Percentiles rank a stretch among this genome's conserved stretches.
Evolutionary conservation across 2,888 invertebrate species (phyloP).

Genomic region (Odontomyia ornata): DNA sequence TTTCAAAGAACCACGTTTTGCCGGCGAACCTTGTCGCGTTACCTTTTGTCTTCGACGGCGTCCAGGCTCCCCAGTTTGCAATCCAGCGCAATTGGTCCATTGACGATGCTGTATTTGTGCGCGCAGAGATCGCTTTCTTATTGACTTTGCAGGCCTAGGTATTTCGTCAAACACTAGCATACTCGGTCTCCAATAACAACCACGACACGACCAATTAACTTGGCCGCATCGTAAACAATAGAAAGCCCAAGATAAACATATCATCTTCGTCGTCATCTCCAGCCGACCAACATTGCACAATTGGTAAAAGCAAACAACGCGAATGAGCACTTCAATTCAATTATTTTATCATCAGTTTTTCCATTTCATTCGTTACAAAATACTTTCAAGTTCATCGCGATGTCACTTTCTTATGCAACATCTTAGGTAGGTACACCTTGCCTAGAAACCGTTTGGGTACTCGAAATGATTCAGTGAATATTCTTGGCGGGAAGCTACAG

Average conservation of each 20-base stretch:
- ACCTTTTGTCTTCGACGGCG: not conserved
- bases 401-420: constrained; percentile 43
- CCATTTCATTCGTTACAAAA: constrained; percentile 38
- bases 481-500: not conserved
- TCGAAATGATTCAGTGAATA: not conserved
- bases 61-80: not conserved
- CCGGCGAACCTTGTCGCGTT: not conserved
- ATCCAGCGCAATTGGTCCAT: not conserved
- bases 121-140: constrained; percentile 25
- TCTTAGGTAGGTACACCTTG: constrained; percentile 22
- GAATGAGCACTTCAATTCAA: constrained; percentile 15
- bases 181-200: not conserved
- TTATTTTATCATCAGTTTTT: constrained; percentile 36
- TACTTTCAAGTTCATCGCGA: constrained; percentile 44
- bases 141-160: constrained; percentile 11
- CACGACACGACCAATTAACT: constrained; percentile 40
- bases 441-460: not conserved
- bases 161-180: constrained; percentile 16
- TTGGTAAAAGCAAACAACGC: constrained; percentile 34
- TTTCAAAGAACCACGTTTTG: constrained; percentile 19
- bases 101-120: not conserved
- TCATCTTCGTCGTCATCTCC: constrained; percentile 9
- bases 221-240: constrained; percentile 41
- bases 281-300: constrained; percentile 34
- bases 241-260: constrained; percentile 44